phyloP scores from a whole-genome alignment of 2,797 vertebrate species.

The Phaenicophaeus curvirostris region DNA sequence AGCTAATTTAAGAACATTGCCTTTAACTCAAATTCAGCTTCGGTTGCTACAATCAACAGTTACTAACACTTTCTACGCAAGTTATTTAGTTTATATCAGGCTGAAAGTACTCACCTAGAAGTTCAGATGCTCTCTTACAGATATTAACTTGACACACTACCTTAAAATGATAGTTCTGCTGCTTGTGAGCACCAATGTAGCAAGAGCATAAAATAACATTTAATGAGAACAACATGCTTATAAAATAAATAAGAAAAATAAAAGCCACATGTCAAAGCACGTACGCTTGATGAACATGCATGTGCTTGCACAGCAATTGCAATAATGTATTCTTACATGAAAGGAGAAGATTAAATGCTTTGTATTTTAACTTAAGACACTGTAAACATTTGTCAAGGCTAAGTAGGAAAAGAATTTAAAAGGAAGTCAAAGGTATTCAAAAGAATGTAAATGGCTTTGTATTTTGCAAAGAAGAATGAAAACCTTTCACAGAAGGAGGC shows the following conservation, averaged over 20 bases:
- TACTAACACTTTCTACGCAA: neutral
- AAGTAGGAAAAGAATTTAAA: constrained; percentile 62
- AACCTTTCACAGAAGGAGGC: constrained; percentile 70
- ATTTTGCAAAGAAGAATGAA: constrained; percentile 73
- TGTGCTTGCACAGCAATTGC: constrained; percentile 26
- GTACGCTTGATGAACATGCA: neutral
- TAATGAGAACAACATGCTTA: neutral
- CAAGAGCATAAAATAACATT: neutral
- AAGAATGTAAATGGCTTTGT: constrained; percentile 77
- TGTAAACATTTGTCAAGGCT: constrained; percentile 56
- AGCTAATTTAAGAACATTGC: neutral
- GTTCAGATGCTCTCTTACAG: neutral
- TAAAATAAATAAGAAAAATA: neutral
- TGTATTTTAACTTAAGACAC: constrained; percentile 49
- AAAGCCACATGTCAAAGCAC: neutral
- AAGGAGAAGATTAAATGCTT: constrained; percentile 41
- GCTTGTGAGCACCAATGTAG: neutral
- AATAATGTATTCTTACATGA: constrained; percentile 20
- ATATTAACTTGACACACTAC: neutral
- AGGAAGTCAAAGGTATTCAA: constrained; percentile 68
- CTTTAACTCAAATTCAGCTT: constrained; percentile 1
- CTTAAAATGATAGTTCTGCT: neutral
- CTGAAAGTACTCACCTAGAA: neutral
- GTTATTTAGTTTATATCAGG: neutral
- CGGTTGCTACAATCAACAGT: neutral